Evolutionary conservation across 2,797 vertebrate genomes (phyloP), one percentile per base, ranked within the genome.

Genomic region (Diglossa cyanea): DNA sequence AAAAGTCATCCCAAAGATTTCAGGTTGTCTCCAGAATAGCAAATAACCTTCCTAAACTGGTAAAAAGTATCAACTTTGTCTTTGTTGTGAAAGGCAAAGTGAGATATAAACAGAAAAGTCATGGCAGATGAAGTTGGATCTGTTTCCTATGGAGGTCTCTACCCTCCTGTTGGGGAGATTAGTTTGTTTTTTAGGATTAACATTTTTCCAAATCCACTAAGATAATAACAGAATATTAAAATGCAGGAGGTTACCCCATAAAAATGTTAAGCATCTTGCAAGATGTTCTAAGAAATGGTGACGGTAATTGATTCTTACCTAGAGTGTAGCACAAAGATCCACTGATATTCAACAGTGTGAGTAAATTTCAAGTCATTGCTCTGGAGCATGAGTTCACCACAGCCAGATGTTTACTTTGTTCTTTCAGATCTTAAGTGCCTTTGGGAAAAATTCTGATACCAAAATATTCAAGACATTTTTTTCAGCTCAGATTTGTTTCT

Each of bases 1-100:
- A 95, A 95, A 97, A 96, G 95, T 97, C 96, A 93, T 95, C 95
- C 76, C 86, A 91, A 94, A 96, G 96, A 97, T 94, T 97, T 95
- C 51, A n/a, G 28, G 83, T 93, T 90, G 81, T 58, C 61, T 94
- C 54, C 63, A 76, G 93, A 90, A 94, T 80, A 84, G n/a, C n/a
- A 83, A 95, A 86, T 71, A 58, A 67, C 26, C 45, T 72, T 77
- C 35, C 51, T 15, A 53, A 93, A 95, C 78, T 95, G 61, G 40
- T 24, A 86, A 83, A 91, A 88, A 66, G 75, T 91, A 78, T 63
- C 84, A 93, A 60, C 94, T 94, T 94, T 66, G 68, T 91, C 93
- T 90, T 94, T 79, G 71, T 87, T 94, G 25, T 75, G 84, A 90
- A 95, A 93, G 91, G 60, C 86, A 95, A 82, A 66, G 71, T 35